Evolutionary conservation across 1,140 invertebrate genomes (phyloP), one percentile per base, ranked within the genome.

Genomic region (Neotoxoptera formosana): DNA sequence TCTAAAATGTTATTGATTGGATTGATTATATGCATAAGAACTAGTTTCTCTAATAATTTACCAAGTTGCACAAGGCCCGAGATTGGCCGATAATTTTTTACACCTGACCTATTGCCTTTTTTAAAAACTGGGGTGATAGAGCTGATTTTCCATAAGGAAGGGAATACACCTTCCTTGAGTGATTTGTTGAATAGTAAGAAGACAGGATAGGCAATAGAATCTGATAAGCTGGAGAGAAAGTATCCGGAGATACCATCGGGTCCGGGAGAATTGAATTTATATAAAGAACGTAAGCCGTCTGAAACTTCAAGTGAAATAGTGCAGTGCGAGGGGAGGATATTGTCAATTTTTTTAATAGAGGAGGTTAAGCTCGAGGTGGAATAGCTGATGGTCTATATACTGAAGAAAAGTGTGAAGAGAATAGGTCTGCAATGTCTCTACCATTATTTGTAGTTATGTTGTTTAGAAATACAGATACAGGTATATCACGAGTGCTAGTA

Each of bases 1-100:
- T 87, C 86, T 30, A 87, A 14, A 87, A 87, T 87, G 25, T 23
- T 88, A 34, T 88, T 88, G 47, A 88, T 88, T 53, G 87, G 48
- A 34, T 88, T 23, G 30, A 48, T 48, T n/a, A 53, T 88, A 34
- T 34, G 87, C 14, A 0, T 53, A 51, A 88, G 87, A 88, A 88
- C 48, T 34, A 88, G n/a, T 88, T 88, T 88, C 20, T 88, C 87
- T 53, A 88, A 88, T 34, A 88, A 53, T 53, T 88, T 88, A 34
- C 87, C 87, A 88, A 88, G 4, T 21, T 88, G 87, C 53, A 53
- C 47, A 51, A 51, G n/a, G 30, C 87, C 48, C 20, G 48, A 53
- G 47, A 88, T 88, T 51, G 47, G 87, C 6, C 87, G 47, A 9
- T 53, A 53, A 88, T 88, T 88, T 88, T 53, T 34, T 48, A 88